Percentiles rank a stretch among this genome's conserved stretches.
Conservation (phyloP, 2,113 vertebrate genomes). For the Lampris megalopsis region DNA sequence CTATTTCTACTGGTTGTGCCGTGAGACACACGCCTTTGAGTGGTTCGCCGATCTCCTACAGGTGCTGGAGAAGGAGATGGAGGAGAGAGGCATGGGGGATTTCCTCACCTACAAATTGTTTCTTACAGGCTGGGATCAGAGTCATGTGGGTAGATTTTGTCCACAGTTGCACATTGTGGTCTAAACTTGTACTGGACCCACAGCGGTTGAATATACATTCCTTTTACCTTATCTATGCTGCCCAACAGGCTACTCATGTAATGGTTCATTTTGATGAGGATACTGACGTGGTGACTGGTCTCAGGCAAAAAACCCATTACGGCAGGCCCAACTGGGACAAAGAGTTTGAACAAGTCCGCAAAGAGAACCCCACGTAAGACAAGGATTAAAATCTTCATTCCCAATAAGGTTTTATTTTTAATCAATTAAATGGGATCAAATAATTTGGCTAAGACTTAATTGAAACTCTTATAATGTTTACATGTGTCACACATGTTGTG, state of each 20-base stretch:
- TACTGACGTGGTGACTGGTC: conserved; percentile 87
- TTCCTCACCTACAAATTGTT: conserved; percentile 93
- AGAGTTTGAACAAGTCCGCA: conserved; percentile 87
- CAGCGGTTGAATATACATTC: neutral
- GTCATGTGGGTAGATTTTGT: conserved; percentile 79
- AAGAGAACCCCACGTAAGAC: conserved; percentile 88
- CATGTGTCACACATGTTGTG: too few species aligned
- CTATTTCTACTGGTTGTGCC: conserved; percentile 96
- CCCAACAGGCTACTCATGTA: conserved; percentile 76
- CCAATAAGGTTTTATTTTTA: neutral
- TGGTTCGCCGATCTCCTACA: conserved; percentile 93
- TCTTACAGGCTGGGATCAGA: conserved; percentile 90
- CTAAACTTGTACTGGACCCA: neutral
- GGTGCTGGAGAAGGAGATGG: conserved; percentile 91
- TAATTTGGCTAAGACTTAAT: neutral
- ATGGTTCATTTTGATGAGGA: conserved; percentile 84
- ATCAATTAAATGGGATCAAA: neutral
- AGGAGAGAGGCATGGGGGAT: conserved; percentile 84
- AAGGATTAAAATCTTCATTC: neutral
- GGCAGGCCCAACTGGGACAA: conserved; percentile 91
- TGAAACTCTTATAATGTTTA: neutral
- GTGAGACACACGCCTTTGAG: conserved; percentile 90
- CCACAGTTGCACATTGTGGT: neutral
- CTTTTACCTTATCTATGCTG: neutral
- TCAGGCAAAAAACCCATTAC: conserved; percentile 92